Evolutionary conservation across 64 coral and sea anemone genomes (phyloP).

Genomic region (Stichodactyla helianthus): DNA sequence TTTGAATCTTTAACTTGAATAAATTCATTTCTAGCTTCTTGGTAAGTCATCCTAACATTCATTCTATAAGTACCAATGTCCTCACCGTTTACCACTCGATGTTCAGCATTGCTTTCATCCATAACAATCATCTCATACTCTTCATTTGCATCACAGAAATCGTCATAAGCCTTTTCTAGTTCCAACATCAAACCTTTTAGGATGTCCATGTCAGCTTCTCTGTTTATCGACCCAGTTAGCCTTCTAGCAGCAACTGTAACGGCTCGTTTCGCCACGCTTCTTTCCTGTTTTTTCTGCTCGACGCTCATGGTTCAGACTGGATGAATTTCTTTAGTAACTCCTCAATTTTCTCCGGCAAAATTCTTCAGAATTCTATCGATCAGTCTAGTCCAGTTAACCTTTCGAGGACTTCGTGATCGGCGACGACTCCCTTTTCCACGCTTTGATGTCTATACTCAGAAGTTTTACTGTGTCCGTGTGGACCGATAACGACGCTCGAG

Average conservation of each 20-base stretch:
- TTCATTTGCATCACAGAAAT: conserved; percentile 57
- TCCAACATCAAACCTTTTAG: neutral
- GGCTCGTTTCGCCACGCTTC: neutral
- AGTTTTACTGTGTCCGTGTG: too few species aligned
- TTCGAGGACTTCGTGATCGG: neutral
- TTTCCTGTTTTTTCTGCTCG: neutral
- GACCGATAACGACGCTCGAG: too few species aligned
- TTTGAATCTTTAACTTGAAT: too few species aligned
- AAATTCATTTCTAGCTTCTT: conserved; percentile 43
- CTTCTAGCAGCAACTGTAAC: conserved; percentile 1
- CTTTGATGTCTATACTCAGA: too few species aligned
- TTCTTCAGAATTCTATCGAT: neutral
- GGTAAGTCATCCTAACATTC: conserved; percentile 53
- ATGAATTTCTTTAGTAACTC: neutral
- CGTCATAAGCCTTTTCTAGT: conserved; percentile 29
- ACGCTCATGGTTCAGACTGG: neutral
- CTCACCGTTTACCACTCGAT: conserved; percentile 54
- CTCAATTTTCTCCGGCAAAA: neutral
- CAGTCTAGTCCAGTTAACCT: neutral
- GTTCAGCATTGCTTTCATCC: conserved; percentile 36
- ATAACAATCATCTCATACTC: conserved; percentile 50
- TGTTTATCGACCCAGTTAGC: neutral
- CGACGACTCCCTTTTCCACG: too few species aligned
- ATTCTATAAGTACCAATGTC: conserved; percentile 40
- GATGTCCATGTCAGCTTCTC: neutral